A percentile compares a stretch with the other conserved stretches of the same genome.
These are phyloP conservation scores for Penaeus japonicus DNA, from an alignment of 1,140 invertebrate genomes.

Conservation along the genomic window DNA sequence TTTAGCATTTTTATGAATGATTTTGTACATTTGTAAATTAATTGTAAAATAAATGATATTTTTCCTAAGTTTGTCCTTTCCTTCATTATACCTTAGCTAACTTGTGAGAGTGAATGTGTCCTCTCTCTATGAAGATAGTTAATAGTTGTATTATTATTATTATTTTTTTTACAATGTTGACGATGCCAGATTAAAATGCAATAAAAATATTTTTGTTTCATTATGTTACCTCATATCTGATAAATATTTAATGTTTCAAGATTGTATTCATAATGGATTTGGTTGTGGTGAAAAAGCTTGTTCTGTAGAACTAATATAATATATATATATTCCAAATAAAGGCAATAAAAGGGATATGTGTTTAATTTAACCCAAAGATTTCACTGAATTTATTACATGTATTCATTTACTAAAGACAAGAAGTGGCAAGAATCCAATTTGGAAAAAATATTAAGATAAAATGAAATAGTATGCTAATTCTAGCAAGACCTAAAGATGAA, in stretches of 20 bases:
- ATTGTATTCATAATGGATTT: background rate
- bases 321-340: too few species aligned
- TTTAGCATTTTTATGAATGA: conserved; percentile 28
- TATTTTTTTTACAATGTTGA: background rate
- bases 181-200: background rate
- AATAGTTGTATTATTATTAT: background rate
- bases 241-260: background rate
- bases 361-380: too few species aligned
- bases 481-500: too few species aligned
- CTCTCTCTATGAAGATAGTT: background rate
- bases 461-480: too few species aligned
- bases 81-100: conserved; percentile 24
- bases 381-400: too few species aligned
- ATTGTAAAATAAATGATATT: conserved; percentile 34
- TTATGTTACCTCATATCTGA: background rate
- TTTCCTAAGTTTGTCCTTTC: conserved; percentile 35
- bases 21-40: conserved; percentile 45
- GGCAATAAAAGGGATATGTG: too few species aligned
- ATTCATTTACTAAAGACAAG: too few species aligned
- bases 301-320: too few species aligned
- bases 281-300: background rate
- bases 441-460: too few species aligned
- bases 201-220: background rate
- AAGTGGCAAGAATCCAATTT: too few species aligned
- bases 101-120: background rate